Evolutionary conservation across 35 echinoderm and acorn worm species (phyloP), one percentile per base, ranked within the genome.

Genomic region (Diadema setosum): DNA sequence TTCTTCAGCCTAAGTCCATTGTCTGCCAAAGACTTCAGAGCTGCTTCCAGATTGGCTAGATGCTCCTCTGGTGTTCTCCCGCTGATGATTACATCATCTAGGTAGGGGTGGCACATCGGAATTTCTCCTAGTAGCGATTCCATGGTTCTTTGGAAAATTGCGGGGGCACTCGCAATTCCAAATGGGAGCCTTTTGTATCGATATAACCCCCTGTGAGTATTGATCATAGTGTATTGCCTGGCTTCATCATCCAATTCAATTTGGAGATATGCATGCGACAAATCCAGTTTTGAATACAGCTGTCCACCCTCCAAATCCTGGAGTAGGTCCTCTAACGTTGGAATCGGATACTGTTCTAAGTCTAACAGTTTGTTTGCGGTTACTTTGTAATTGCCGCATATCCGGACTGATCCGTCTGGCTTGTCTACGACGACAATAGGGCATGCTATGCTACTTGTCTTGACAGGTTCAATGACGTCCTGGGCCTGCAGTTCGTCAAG

Each of bases 51-150:
- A 65, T 83, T 87, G 16, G 43, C 39, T 3, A 87, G 16, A 60
- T 97, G 81, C 41, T 92, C 86, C 8, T 88, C 65, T 17, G 65
- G 81, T 82, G 42, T 87, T 16, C 48, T 39, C 26, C 85, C 89
- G 15, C 46, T 84, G 14, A 95, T 64, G 6, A 90, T 78, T 4
- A 95, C 84, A 81, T 97, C 87, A 84, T 97, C 95, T 11, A 93
- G 31, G 41, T 87, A 93, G 24, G 82, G 57, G 11, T 34, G 81
- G 64, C 82, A 80, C 82, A 83, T 85, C 35, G 46, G 81, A 5
- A 93, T 65, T 3, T 60, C 91, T 61, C 37, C 37, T 33, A 97
- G n/a, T 23, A 97, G 40, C 15, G 50, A 52, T 65, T 88, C 78
- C 61, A 95, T 87, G 12, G 67, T 75, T 49, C 80, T 36, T 41